Percentiles rank a stretch among this genome's conserved stretches.
These are phyloP conservation scores for Strongylocentrotus purpuratus DNA, from an alignment of 35 echinoderm and acorn worm species.

Conservation along the genomic window DNA sequence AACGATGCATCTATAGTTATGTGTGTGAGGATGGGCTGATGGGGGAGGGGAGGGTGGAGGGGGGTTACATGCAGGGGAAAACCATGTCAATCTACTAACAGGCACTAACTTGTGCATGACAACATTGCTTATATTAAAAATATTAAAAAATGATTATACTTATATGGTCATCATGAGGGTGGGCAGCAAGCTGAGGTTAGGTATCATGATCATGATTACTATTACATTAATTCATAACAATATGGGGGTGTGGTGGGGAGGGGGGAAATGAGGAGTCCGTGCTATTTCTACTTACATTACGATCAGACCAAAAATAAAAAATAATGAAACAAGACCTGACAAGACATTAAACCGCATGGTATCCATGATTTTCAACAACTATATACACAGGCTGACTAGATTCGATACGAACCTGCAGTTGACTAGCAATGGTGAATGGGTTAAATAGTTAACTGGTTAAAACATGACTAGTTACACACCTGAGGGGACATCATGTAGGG, in stretches of 20 bases:
- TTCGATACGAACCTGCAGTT: not conserved
- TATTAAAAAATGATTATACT: too few relatives aligned
- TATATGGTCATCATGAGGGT: not conserved
- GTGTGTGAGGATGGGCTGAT: too few relatives aligned
- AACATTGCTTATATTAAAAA: not conserved
- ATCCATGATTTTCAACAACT: not conserved
- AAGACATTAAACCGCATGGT: not conserved
- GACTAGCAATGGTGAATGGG: not conserved
- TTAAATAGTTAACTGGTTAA: constrained; percentile 24
- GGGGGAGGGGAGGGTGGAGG: too few relatives aligned
- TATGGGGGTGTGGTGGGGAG: too few relatives aligned
- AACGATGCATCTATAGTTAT: too few relatives aligned
- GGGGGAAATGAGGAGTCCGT: not conserved
- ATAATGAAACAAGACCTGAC: not conserved
- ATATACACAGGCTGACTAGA: not conserved
- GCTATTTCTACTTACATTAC: not conserved
- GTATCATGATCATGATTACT: not conserved
- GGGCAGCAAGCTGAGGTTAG: not conserved
- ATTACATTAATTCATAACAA: too few relatives aligned
- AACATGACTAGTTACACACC: constrained; percentile 58
- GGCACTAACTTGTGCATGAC: not conserved
- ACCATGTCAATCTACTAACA: not conserved
- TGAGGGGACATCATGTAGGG: constrained; percentile 73
- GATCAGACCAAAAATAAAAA: not conserved
- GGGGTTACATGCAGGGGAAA: not conserved